Evolutionary conservation across 2,113 vertebrate genomes (phyloP).

Genomic region (Eretmochelys imbricata): DNA sequence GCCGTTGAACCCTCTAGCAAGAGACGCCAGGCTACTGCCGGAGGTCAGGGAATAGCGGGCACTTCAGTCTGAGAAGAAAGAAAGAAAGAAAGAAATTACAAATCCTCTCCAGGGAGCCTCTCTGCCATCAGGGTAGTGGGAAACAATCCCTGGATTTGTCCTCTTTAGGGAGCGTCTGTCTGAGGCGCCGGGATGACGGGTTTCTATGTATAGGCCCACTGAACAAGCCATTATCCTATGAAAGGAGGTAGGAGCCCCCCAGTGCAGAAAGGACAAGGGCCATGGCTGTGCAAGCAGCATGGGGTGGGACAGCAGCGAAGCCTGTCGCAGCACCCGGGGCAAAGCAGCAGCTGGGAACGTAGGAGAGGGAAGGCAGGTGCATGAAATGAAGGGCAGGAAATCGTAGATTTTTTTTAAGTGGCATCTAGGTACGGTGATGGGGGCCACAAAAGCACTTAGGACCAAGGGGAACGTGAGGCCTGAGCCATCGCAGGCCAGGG

Average conservation of each 20-base stretch:
- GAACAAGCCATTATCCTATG: rapidly evolving
- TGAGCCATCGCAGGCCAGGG: neutral
- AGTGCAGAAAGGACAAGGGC: rapidly evolving
- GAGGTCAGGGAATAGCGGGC: neutral
- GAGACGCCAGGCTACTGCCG: neutral
- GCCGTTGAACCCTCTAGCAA: rapidly evolving
- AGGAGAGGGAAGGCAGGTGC: neutral
- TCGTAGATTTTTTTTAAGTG: neutral
- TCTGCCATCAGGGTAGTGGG: rapidly evolving
- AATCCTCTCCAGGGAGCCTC: rapidly evolving
- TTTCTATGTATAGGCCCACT: rapidly evolving
- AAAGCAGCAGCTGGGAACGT: no score
- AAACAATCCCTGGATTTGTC: neutral
- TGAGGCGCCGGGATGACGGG: rapidly evolving
- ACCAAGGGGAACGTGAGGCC: neutral
- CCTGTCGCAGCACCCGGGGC: neutral
- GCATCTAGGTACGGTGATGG: neutral
- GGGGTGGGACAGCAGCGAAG: rapidly evolving
- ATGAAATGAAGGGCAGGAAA: neutral
- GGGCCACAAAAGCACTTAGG: no score
- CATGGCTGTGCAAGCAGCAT: no score
- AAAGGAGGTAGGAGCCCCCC: neutral
- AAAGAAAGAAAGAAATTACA: neutral
- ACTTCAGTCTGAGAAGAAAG: neutral
- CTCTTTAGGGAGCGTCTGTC: neutral